Conservation (phyloP, 2,113 vertebrate genomes). For the Leucoraja erinaceus region DNA sequence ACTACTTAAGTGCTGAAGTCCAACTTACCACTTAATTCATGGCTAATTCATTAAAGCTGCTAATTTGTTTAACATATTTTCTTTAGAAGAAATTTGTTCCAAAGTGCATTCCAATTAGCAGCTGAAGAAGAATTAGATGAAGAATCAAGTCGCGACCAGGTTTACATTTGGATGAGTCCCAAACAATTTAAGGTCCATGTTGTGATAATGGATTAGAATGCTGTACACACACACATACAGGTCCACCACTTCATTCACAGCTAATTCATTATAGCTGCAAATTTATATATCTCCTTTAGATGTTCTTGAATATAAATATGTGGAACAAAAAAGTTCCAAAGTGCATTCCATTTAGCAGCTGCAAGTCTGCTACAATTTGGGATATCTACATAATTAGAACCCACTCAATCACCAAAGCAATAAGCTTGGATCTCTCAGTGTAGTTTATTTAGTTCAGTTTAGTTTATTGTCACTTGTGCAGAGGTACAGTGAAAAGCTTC, state of each 20-base stretch:
- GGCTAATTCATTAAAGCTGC: background rate
- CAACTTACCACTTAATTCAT: background rate
- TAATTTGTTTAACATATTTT: background rate
- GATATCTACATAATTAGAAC: background rate
- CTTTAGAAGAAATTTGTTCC: too few relatives aligned
- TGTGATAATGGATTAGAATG: background rate
- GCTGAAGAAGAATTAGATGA: background rate
- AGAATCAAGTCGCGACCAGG: background rate
- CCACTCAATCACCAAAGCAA: background rate
- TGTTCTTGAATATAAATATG: too few relatives aligned
- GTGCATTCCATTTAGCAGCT: background rate
- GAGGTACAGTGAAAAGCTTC: too few relatives aligned
- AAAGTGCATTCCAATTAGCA: too few relatives aligned
- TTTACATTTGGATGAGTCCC: background rate
- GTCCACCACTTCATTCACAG: background rate
- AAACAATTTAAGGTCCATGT: background rate
- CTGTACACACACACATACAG: background rate
- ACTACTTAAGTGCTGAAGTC: background rate
- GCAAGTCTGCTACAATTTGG: background rate
- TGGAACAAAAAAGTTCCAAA: background rate
- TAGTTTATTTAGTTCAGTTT: too few relatives aligned
- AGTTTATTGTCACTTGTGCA: too few relatives aligned
- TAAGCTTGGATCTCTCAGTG: background rate
- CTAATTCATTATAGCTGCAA: background rate
- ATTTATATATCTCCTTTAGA: background rate